Conservation (phyloP, 2,797 vertebrate genomes). For the Gallinago solitaria region DNA sequence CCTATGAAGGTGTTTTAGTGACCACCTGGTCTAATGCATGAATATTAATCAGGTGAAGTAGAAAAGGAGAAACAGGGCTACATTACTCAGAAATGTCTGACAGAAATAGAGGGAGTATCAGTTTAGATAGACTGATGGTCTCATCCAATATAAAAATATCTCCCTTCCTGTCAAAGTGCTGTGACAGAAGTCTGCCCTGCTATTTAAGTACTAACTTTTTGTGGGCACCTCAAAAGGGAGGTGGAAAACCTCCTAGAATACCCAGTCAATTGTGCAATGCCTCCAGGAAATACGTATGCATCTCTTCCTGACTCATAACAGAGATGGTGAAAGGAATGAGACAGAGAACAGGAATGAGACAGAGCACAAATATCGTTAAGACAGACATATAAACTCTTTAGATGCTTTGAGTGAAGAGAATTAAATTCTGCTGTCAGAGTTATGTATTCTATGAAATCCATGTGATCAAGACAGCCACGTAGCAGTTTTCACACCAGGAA, state of each 20-base stretch:
- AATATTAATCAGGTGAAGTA: neutral
- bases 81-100: neutral
- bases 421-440: neutral
- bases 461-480: neutral
- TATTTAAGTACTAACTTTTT: neutral
- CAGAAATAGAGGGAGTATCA: neutral
- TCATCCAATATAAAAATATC: neutral
- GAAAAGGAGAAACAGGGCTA: neutral
- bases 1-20: neutral
- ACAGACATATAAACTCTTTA: neutral
- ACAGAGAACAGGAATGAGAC: neutral
- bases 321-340: neutral
- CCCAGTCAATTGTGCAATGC: neutral
- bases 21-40: neutral
- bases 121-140: neutral
- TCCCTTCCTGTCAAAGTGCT: neutral
- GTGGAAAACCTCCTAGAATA: neutral
- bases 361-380: neutral
- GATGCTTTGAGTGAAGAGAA: neutral
- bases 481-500: neutral
- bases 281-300: neutral
- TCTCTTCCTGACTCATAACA: neutral
- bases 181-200: neutral
- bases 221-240: neutral
- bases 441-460: neutral